Evolutionary conservation across 2,797 vertebrate genomes (phyloP).

Genomic region (Tapirus indicus): DNA sequence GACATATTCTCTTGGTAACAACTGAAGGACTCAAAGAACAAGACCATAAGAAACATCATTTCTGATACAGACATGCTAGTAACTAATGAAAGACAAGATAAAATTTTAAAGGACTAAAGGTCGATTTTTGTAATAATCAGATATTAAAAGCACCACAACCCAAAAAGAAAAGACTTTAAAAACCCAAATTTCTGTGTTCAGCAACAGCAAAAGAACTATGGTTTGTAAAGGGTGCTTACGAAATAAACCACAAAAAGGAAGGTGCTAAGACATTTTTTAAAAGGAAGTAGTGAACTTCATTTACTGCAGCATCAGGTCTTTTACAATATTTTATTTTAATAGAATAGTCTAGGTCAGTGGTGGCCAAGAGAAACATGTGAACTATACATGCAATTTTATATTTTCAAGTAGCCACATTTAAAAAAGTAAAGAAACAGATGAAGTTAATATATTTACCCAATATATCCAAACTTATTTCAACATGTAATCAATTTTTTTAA

Average conservation of each 20-base stretch:
- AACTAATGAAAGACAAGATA: slow-evolving; percentile 46
- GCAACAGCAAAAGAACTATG: slow-evolving; percentile 37
- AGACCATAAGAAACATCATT: not conserved
- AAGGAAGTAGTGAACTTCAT: slow-evolving; percentile 65
- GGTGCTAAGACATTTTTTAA: slow-evolving; percentile 51
- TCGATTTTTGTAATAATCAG: slow-evolving; percentile 42
- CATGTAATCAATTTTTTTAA: not conserved
- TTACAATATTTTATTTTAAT: slow-evolving; percentile 43
- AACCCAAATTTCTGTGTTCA: slow-evolving; percentile 27
- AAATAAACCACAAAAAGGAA: slow-evolving; percentile 74
- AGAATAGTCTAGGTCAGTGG: not conserved
- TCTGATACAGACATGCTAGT: not conserved
- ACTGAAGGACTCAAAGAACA: slow-evolving; percentile 53
- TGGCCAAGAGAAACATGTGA: slow-evolving; percentile 19
- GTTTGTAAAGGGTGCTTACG: slow-evolving; percentile 18
- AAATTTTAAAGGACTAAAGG: slow-evolving; percentile 52
- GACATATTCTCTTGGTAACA: not conserved
- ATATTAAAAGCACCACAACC: slow-evolving; percentile 49
- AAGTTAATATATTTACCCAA: slow-evolving; percentile 2
- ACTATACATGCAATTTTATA: slow-evolving; percentile 3
- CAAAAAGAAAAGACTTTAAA: slow-evolving; percentile 53
- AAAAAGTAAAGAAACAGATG: slow-evolving; percentile 4
- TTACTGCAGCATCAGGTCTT: slow-evolving; percentile 51
- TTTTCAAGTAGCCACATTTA: slow-evolving; percentile 1
- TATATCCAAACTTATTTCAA: slow-evolving; percentile 42